These are phyloP conservation scores for Dynastes hyllus DNA, from an alignment of 2,888 invertebrate species.

Conservation along the genomic window DNA sequence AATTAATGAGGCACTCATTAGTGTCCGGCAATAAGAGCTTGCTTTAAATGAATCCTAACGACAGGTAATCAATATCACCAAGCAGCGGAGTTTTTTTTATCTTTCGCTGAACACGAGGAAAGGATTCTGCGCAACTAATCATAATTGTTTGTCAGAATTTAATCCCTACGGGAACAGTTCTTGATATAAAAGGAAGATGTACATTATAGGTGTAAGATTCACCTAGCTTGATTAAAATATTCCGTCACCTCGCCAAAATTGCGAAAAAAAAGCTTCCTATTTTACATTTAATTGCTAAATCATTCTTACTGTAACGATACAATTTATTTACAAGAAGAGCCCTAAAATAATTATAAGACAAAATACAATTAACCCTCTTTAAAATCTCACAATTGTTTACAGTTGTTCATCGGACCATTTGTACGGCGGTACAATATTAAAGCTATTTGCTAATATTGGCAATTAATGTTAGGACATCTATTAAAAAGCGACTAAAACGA, in stretches of 20 bases:
- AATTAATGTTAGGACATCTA: conserved; percentile 20
- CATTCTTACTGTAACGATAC: not conserved
- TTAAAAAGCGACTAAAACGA: conserved; percentile 9
- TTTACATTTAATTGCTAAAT: not conserved
- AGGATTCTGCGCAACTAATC: not conserved
- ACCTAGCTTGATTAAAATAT: not conserved
- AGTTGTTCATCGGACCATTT: no score
- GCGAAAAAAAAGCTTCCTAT: not conserved
- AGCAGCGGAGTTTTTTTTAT: not conserved
- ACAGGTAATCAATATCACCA: conserved; percentile 8
- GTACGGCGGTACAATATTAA: not conserved
- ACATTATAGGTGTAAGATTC: not conserved
- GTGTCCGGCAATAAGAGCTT: conserved; percentile 11
- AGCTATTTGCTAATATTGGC: not conserved
- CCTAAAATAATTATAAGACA: not conserved
- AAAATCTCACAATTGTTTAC: no score
- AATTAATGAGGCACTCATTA: conserved; percentile 2
- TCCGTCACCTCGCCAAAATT: not conserved
- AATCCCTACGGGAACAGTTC: not conserved
- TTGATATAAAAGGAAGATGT: not conserved
- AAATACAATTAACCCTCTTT: no score
- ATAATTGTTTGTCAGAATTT: not conserved
- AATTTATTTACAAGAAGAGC: not conserved
- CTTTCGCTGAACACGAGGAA: not conserved
- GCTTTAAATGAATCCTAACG: not conserved